Evolutionary conservation across 2,888 invertebrate genomes (phyloP), one percentile per base, ranked within the genome.

Genomic region (Euplexia lucipara): DNA sequence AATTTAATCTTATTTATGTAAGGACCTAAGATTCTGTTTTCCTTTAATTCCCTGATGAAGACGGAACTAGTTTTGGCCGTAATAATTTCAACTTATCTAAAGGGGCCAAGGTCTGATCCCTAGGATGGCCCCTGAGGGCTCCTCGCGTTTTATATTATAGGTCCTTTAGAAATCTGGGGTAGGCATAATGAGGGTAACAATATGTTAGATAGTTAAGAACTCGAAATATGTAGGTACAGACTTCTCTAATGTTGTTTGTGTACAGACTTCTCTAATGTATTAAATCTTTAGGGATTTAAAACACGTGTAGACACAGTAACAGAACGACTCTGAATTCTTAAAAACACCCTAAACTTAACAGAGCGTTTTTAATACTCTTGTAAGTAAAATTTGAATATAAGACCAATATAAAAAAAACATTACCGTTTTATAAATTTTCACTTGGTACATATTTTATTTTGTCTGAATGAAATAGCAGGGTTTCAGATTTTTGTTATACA

Each of bases 31-130:
- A 45, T 47, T 42, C 20, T 47, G 14, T 60, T 64, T 60, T 53
- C 51, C 14, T 57, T 60, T 61, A 61, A 73, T 57, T 53, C 56
- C 16, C 12, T 47, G 45, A 59, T 61, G 56, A 61, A 56, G 48
- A 57, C 41, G 20, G 20, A 64, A 59, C 45, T 58, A 64, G 53
- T 47, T 52, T 12, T 44, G 22, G n/a, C 5, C 14, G 47, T 47
- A 47, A 75, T 75, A 41, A 75, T 68, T 64, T 72, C 10, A 54
- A 64, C 34, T 64, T 67, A 72, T 68, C 57, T 48, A n/a, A 58
- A 58, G 10, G 18, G 58, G 47, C 34, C 67, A 70, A 71, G 76
- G 58, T 49, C 52, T 30, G 35, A 37, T 42, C 58, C 34, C 10
- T 16, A 37, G 51, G 14, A 37, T 34, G 34, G 30, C 49, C 66